A percentile compares a stretch with the other conserved stretches of the same genome.
These are phyloP conservation scores for Heliangelus exortis DNA, from an alignment of 2,797 vertebrate species.

Conservation along the genomic window DNA sequence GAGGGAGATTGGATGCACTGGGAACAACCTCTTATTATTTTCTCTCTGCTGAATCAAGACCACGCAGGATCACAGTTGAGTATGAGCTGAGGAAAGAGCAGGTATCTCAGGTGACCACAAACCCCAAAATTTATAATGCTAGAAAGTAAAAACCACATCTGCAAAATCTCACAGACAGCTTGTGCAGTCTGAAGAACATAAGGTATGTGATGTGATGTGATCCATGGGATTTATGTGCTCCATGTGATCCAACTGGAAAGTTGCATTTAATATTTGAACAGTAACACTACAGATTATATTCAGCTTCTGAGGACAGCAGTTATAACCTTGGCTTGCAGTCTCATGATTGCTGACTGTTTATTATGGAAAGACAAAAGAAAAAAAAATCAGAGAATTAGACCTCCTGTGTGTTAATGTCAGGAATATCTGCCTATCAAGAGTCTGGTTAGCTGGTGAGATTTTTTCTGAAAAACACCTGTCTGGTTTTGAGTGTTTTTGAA, in stretches of 20 bases:
- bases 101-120: background rate
- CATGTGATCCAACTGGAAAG: background rate
- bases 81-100: background rate
- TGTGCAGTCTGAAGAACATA: accelerated
- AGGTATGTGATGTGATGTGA: background rate
- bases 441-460: accelerated
- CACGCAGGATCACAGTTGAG: background rate
- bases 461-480: background rate
- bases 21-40: accelerated
- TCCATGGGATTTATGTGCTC: background rate
- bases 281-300: background rate
- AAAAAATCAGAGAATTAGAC: background rate
- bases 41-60: background rate
- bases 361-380: background rate
- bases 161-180: background rate
- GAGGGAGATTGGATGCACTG: background rate
- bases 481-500: background rate
- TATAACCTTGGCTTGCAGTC: background rate
- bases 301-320: background rate
- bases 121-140: background rate
- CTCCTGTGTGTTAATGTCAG: background rate
- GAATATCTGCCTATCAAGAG: background rate
- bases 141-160: background rate
- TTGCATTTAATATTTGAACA: background rate
- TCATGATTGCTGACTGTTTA: background rate